These are phyloP conservation scores for Hydroisotoma schaefferi DNA, from an alignment of 2,888 invertebrate species.

Conservation along the genomic window DNA sequence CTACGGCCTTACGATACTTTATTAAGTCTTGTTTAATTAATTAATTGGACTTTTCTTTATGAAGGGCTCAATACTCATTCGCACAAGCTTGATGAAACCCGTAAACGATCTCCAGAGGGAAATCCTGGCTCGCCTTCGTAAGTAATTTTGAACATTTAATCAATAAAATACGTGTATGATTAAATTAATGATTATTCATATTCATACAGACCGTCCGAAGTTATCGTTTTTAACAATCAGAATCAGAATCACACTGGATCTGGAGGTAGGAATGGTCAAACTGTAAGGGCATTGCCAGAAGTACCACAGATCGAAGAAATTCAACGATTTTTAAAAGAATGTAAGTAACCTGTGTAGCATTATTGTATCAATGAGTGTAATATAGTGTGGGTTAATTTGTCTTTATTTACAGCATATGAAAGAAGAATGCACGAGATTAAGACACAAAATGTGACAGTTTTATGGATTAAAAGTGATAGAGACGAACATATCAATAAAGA, in stretches of 20 bases:
- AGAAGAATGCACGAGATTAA: slow-evolving; percentile 33
- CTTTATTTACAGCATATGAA: slow-evolving; percentile 24
- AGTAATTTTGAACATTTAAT: too few species aligned
- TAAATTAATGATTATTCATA: too few species aligned
- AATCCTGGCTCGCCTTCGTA: slow-evolving; percentile 31
- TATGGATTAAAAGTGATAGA: slow-evolving; percentile 29
- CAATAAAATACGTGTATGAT: too few species aligned
- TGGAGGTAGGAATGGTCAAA: slow-evolving; percentile 21
- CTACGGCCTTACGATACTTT: too few species aligned
- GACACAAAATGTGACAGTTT: slow-evolving; percentile 33
- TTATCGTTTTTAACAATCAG: slow-evolving; percentile 40
- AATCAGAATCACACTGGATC: slow-evolving; percentile 30
- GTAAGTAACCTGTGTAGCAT: slow-evolving; percentile 14
- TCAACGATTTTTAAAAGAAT: slow-evolving; percentile 31
- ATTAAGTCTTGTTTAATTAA: too few species aligned
- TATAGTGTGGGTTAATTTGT: too few species aligned
- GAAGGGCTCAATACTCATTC: slow-evolving; percentile 38
- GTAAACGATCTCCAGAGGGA: slow-evolving; percentile 39
- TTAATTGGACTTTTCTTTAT: too few species aligned
- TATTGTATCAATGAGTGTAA: too few species aligned
- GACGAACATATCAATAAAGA: slow-evolving; percentile 15
- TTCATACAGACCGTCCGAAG: slow-evolving; percentile 32
- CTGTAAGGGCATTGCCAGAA: slow-evolving; percentile 25
- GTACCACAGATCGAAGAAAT: slow-evolving; percentile 41
- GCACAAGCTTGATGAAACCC: slow-evolving; percentile 36